A percentile compares a stretch with the other conserved stretches of the same genome.
Conservation (phyloP, 35 echinoderm and acorn worm species). For the Ophioderma brevispina region DNA sequence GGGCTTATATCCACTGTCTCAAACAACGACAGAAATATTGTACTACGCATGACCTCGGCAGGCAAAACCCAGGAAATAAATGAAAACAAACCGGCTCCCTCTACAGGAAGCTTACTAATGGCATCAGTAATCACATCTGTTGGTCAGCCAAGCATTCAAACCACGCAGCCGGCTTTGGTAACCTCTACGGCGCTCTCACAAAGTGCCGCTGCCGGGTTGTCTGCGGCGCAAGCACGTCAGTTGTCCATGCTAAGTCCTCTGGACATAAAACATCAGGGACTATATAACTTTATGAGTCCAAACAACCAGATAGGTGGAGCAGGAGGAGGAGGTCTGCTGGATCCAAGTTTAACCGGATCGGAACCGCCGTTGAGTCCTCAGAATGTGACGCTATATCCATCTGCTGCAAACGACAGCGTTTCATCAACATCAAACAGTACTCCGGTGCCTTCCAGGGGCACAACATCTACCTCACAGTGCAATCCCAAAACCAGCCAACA, state of each 20-base stretch:
- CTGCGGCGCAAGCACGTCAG: conserved; percentile 12
- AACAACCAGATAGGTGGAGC: conserved; percentile 53
- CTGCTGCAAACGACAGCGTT: background rate
- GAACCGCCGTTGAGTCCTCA: conserved; percentile 80
- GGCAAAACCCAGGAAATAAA: background rate
- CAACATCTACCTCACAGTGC: conserved; percentile 2
- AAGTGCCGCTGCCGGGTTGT: background rate
- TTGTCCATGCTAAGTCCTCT: conserved; percentile 72
- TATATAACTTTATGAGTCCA: conserved; percentile 42
- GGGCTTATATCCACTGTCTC: background rate
- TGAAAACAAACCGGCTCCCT: background rate
- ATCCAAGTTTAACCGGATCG: conserved; percentile 17
- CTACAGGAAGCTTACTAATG: background rate
- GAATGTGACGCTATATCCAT: conserved; percentile 81
- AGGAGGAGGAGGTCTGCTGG: background rate
- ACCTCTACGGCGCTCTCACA: background rate
- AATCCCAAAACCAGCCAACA: background rate
- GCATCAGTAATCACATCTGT: conserved; percentile 23
- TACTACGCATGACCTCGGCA: background rate
- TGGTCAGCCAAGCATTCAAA: background rate
- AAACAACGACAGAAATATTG: background rate
- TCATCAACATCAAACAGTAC: conserved; percentile 22
- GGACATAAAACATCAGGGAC: conserved; percentile 63
- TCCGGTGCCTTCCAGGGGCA: background rate
- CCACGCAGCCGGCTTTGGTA: background rate